Evolutionary conservation across 2,113 vertebrate species (phyloP).

Genomic region (Synchiropus splendidus): DNA sequence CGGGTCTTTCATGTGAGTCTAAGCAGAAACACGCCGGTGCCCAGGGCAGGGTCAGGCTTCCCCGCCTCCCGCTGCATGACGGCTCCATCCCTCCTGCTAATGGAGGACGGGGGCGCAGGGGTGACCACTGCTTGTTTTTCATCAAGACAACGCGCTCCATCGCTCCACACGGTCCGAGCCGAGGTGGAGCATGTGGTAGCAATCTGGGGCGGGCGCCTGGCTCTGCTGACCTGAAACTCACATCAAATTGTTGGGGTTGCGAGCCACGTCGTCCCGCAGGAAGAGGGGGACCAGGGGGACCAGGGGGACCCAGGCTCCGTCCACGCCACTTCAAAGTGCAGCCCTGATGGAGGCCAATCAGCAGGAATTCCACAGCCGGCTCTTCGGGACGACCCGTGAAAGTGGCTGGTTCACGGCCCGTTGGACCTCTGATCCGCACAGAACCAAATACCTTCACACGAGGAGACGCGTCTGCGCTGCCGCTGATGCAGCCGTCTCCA

Average conservation of each 20-base stretch:
- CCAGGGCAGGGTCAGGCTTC: constrained; percentile 63
- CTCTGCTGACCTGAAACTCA: constrained; percentile 39
- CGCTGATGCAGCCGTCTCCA: neutral
- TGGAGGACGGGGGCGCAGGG: constrained; percentile 21
- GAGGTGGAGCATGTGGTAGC: constrained; percentile 45
- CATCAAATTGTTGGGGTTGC: constrained; percentile 39
- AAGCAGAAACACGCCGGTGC: constrained; percentile 68
- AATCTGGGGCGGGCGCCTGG: constrained; percentile 36
- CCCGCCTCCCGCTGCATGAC: constrained; percentile 49
- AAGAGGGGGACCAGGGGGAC: constrained; percentile 5
- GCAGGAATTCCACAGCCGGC: constrained; percentile 15
- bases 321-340: constrained; percentile 39
- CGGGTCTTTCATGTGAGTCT: constrained; percentile 67
- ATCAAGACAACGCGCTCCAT: constrained; percentile 58
- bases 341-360: constrained; percentile 18
- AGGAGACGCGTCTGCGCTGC: neutral
- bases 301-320: constrained; percentile 12
- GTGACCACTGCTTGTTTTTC: constrained; percentile 44
- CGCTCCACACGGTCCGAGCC: constrained; percentile 40
- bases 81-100: constrained; percentile 51
- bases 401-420: constrained; percentile 33
- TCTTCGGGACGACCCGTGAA: too few relatives aligned
- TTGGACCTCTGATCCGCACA: constrained; percentile 55
- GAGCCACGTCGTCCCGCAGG: constrained; percentile 28
- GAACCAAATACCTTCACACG: constrained; percentile 41